Evolutionary conservation across 2,113 vertebrate species (phyloP).

Genomic region (Sarotherodon lohbergeri): DNA sequence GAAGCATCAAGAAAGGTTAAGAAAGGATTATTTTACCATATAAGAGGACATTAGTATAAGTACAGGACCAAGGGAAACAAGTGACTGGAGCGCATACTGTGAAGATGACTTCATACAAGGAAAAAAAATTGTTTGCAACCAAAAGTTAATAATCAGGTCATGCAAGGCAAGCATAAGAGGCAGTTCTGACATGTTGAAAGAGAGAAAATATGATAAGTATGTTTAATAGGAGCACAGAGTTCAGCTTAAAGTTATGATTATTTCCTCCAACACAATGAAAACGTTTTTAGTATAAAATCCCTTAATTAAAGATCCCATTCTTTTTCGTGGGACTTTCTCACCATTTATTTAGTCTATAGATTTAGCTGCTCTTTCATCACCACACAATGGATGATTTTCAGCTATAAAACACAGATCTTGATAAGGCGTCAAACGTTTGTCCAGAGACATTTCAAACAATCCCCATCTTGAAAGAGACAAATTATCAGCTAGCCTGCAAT

Average conservation of each 20-base stretch:
- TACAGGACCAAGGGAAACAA: not conserved
- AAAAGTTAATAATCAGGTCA: not conserved
- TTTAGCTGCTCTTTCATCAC: constrained; percentile 52
- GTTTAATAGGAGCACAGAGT: not conserved
- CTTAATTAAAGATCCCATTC: constrained; percentile 35
- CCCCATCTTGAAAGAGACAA: constrained; percentile 31
- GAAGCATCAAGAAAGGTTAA: not conserved
- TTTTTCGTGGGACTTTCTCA: constrained; percentile 39
- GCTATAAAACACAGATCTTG: constrained; percentile 31
- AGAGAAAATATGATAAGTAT: not conserved
- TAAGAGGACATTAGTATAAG: not conserved
- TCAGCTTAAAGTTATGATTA: not conserved
- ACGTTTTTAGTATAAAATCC: constrained; percentile 23
- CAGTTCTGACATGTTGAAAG: not conserved
- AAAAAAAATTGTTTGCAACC: not conserved
- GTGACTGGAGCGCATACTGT: not conserved
- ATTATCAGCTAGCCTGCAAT: constrained; percentile 38
- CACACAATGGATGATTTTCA: constrained; percentile 53
- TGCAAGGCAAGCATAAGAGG: not conserved
- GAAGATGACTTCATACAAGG: not conserved
- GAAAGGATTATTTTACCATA: not conserved
- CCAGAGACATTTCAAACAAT: constrained; percentile 54
- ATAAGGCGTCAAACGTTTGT: constrained; percentile 50
- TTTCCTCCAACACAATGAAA: not conserved
- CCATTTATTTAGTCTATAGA: constrained; percentile 37